phyloP scores from a whole-genome alignment of 1,140 invertebrate genomes.

The Leptinotarsa lineolata region DNA sequence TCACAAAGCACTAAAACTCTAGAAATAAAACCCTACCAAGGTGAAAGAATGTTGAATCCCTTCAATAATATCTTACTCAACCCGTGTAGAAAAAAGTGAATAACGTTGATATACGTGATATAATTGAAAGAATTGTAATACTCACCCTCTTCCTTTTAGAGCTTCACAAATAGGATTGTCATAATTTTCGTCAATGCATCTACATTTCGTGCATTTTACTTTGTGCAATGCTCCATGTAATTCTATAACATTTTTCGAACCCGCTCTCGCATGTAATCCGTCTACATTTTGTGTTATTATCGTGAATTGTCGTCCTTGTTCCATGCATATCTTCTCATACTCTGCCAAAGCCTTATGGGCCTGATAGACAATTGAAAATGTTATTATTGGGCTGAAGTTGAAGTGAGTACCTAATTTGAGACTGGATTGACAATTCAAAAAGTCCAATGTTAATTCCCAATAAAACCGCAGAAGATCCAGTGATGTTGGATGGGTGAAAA shows the following conservation, averaged over 20 bases:
- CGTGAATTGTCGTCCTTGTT: constrained; percentile 66
- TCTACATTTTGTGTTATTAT: constrained; percentile 95
- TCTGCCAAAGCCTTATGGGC: constrained; percentile 81
- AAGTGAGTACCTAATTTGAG: too few species aligned
- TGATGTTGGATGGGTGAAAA: too few species aligned
- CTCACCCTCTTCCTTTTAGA: constrained; percentile 62
- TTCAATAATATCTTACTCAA: too few species aligned
- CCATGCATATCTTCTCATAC: constrained; percentile 68
- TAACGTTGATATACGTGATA: neutral
- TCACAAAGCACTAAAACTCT: too few species aligned
- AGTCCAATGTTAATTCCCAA: too few species aligned
- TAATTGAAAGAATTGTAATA: neutral
- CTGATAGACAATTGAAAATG: constrained; percentile 55
- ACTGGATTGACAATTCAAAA: too few species aligned
- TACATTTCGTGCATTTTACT: constrained; percentile 82
- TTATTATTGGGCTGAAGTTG: too few species aligned
- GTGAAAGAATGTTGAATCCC: too few species aligned
- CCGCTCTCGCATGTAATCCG: constrained; percentile 82
- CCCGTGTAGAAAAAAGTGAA: too few species aligned
- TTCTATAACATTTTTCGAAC: constrained; percentile 80
- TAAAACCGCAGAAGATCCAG: too few species aligned
- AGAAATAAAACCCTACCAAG: too few species aligned
- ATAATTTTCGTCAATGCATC: constrained; percentile 69
- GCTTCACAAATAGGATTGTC: constrained; percentile 82
- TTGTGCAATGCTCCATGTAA: constrained; percentile 88